These are phyloP conservation scores for Siniperca scherzeri DNA, from an alignment of 2,797 vertebrate genomes.

Conservation along the genomic window DNA sequence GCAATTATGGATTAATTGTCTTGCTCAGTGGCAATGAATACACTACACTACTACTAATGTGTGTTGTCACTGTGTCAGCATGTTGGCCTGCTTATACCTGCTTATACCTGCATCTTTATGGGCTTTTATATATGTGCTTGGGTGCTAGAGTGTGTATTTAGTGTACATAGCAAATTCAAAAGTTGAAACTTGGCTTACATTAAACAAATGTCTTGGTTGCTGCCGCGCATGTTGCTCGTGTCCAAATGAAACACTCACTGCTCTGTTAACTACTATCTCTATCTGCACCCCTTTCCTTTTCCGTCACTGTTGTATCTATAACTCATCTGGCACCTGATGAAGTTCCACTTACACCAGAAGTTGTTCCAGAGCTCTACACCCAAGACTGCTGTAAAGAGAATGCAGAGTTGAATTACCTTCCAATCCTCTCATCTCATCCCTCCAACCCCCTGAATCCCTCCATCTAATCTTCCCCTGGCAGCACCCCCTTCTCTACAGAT, in stretches of 20 bases:
- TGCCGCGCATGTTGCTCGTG: background rate
- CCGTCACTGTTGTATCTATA: conserved; percentile 38
- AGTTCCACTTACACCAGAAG: conserved; percentile 36
- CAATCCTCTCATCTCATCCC: conserved; percentile 48
- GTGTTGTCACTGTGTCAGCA: conserved; percentile 5
- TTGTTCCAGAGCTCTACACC: conserved; percentile 18
- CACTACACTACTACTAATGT: background rate
- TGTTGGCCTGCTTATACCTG: conserved; percentile 8
- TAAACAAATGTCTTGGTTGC: conserved; percentile 23
- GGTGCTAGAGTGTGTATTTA: conserved; percentile 16
- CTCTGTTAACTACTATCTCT: conserved; percentile 30
- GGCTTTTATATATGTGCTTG: background rate
- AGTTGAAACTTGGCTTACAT: conserved; percentile 14
- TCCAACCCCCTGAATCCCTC: conserved; percentile 7
- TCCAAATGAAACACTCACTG: background rate
- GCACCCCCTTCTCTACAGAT: conserved; percentile 25
- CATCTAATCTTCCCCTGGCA: conserved; percentile 47
- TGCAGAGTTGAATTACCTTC: conserved; percentile 25
- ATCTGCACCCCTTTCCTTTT: conserved; percentile 28
- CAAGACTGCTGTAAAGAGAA: conserved; percentile 35
- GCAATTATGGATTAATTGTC: background rate
- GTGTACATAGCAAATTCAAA: conserved; percentile 10
- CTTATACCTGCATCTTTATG: conserved; percentile 7
- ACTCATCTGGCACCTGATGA: conserved; percentile 46
- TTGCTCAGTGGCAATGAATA: background rate